Percentiles rank a stretch among this genome's conserved stretches.
These are phyloP conservation scores for Laupala kohalensis DNA, from an alignment of 1,140 invertebrate genomes.

Conservation along the genomic window DNA sequence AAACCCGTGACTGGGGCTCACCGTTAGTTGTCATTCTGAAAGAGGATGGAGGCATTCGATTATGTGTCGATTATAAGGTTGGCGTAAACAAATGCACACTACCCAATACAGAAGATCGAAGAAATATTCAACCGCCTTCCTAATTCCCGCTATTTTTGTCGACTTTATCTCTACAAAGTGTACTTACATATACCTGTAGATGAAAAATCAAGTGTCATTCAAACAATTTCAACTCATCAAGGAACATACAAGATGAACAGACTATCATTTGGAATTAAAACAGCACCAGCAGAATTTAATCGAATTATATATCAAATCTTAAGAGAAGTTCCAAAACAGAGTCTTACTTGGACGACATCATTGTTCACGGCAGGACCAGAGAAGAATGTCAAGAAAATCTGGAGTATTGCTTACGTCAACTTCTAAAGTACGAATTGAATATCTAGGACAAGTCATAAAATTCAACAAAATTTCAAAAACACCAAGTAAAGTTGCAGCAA, in stretches of 20 bases:
- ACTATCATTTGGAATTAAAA: slow-evolving; percentile 33
- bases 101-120: slow-evolving; percentile 19
- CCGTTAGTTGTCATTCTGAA: slow-evolving; percentile 28
- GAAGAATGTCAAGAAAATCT: too few species aligned
- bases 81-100: slow-evolving; percentile 17
- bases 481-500: too few species aligned
- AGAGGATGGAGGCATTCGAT: slow-evolving; percentile 23
- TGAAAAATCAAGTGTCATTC: slow-evolving; percentile 22
- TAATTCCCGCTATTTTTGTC: slow-evolving; percentile 16
- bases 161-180: slow-evolving; percentile 20
- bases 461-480: too few species aligned
- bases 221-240: slow-evolving; percentile 20
- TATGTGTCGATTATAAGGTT: slow-evolving; percentile 28
- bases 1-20: slow-evolving; percentile 28
- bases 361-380: slow-evolving; percentile 13
- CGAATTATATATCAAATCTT: slow-evolving; percentile 30
- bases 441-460: too few species aligned
- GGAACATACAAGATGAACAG: slow-evolving; percentile 22
- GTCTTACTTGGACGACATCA: slow-evolving; percentile 22
- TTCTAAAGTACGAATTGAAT: too few species aligned
- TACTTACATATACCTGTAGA: slow-evolving; percentile 22
- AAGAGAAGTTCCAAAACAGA: slow-evolving; percentile 19
- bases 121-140: slow-evolving; percentile 18
- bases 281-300: slow-evolving; percentile 36
- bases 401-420: too few species aligned